Base-by-base conservation (phyloP, 2,113 vertebrate genomes). In the Halichoerus grypus region DNA sequence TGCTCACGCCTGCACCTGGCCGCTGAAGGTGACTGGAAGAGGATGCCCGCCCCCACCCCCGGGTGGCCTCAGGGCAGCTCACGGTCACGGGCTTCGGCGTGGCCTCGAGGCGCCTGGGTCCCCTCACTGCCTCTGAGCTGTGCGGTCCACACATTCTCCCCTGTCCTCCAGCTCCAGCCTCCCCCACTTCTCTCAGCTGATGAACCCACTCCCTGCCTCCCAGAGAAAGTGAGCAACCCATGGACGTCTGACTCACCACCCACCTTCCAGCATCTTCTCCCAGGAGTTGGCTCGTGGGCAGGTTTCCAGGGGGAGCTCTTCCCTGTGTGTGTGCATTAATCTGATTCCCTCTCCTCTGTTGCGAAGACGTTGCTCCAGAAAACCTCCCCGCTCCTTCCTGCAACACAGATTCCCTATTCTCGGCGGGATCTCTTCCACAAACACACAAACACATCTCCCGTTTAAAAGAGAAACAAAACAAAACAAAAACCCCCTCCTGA, bases 251-350 rank as follows among this genome's bases (percentile, higher is more conserved):
- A 57, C 63, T 42, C 49, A 71, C 12, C 8, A 7, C 51, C 90
- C 77, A 13, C 77, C 77, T 57, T 4, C 63, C 26, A 3, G 49
- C n/a, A 18, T 69, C 51, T 42, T 49, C 13, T 57, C 49, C 36
- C 2, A 0, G 59, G 7, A 31, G 33, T 49, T 42, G 0, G 59
- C 46, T 65, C 1, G 1, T 4, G 7, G 51, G 80, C 4, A 0
- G 19, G 15, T 26, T 8, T 14, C 55, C 18, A 13, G 33, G 18
- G 7, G 11, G 39, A 5, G 11, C 74, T 51, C 10, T 55, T 46
- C 26, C 22, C 42, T 72, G 22, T 24, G 16, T 19, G 21, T 4
- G 28, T 36, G 65, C 36, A 0, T n/a, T 26, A 8, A n/a, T 5
- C 28, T n/a, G 18, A 4, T 51, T 11, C 39, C 33, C 28, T 18